Evolutionary conservation across 2,113 vertebrate species (phyloP).

Genomic region (Mandrillus leucophaeus): DNA sequence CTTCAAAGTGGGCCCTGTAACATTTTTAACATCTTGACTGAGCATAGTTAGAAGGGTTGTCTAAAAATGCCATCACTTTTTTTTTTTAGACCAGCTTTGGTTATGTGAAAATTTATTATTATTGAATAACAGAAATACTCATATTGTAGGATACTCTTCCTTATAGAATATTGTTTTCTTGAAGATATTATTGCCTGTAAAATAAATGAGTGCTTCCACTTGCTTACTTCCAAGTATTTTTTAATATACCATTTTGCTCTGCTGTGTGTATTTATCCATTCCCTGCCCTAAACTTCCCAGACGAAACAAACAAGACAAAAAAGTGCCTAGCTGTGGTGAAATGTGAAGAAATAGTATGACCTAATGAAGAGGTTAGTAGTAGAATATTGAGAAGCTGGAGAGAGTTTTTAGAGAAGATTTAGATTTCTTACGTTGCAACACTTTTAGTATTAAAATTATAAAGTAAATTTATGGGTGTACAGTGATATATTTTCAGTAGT

Average conservation of each 20-base stretch:
- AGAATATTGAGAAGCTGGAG: not conserved
- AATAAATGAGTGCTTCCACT: not conserved
- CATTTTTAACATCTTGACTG: not conserved
- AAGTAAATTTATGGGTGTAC: not conserved
- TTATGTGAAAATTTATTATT: constrained; percentile 26
- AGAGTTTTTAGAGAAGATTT: not conserved
- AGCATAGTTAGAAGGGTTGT: not conserved
- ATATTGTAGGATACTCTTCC: not conserved
- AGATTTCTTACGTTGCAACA: not conserved
- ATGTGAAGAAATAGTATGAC: constrained; percentile 1
- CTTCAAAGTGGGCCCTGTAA: not conserved
- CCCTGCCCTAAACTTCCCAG: not conserved
- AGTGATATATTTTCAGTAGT: not conserved
- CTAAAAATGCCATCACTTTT: not conserved
- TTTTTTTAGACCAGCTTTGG: not conserved
- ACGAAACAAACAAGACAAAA: constrained; percentile 19
- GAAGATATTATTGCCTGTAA: not conserved
- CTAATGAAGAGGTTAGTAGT: not conserved
- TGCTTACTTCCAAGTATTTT: constrained; percentile 37
- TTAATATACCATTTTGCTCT: not conserved
- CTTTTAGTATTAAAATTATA: not conserved
- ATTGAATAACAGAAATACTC: not conserved
- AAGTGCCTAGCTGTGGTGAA: not conserved
- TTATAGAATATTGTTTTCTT: not conserved
- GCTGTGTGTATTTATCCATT: not conserved